Percentiles rank a stretch among this genome's conserved stretches.
phyloP scores from a whole-genome alignment of 2,797 vertebrate genomes.

The Cossypha caffra region DNA sequence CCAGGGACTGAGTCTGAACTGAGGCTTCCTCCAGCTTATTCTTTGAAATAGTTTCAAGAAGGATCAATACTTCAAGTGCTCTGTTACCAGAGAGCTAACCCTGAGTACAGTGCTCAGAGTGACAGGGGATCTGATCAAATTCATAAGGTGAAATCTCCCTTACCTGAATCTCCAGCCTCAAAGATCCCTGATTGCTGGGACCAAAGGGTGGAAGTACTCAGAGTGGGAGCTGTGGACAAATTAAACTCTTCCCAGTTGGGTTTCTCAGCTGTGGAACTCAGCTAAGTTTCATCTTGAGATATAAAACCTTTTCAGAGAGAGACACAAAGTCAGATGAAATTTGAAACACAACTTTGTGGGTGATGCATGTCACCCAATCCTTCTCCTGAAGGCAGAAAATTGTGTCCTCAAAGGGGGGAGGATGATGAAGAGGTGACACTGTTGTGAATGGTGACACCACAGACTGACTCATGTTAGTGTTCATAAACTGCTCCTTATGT shows the following conservation, averaged over 20 bases:
- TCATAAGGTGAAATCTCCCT: not conserved
- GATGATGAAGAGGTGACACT: not conserved
- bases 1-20: not conserved
- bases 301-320: not conserved
- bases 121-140: not conserved
- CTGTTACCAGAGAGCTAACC: not conserved
- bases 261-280: not conserved
- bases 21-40: not conserved
- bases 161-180: not conserved
- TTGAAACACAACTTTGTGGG: fast-evolving
- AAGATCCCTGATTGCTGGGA: not conserved
- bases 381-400: not conserved
- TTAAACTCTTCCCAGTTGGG: not conserved
- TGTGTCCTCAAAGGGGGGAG: not conserved
- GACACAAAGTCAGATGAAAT: not conserved
- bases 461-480: not conserved
- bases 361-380: not conserved
- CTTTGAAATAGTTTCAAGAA: not conserved
- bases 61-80: not conserved
- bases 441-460: fast-evolving
- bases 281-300: not conserved
- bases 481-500: not conserved
- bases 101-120: fast-evolving
- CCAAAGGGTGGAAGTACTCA: not conserved
- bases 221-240: not conserved